Conservation (phyloP, 2,888 invertebrate species). For the Branchellion lobata region DNA sequence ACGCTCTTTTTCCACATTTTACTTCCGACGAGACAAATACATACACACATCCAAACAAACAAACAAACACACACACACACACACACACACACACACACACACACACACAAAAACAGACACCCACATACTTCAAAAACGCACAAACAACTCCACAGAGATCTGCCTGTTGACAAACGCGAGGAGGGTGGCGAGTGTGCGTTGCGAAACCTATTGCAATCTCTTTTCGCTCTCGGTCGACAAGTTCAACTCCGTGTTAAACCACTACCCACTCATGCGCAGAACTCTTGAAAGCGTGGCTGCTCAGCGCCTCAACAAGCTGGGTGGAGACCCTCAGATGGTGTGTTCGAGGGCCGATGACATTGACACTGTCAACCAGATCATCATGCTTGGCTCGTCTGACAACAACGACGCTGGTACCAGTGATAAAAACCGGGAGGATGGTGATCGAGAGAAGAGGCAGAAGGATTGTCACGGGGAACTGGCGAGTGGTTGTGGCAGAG, state of each 20-base stretch:
- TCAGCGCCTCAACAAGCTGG: slow-evolving; percentile 72
- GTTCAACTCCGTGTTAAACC: slow-evolving; percentile 94
- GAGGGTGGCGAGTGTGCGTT: slow-evolving; percentile 91
- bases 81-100: too few relatives aligned
- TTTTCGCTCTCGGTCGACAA: slow-evolving; percentile 97
- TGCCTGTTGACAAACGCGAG: slow-evolving; percentile 94
- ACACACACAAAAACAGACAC: too few relatives aligned
- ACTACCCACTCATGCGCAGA: slow-evolving; percentile 95
- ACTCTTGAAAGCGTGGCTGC: slow-evolving; percentile 99
- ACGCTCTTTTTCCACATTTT: too few relatives aligned
- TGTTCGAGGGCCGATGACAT: slow-evolving; percentile 61
- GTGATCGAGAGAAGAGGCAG: not conserved
- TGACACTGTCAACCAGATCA: slow-evolving; percentile 58
- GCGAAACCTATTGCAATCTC: slow-evolving; percentile 96
- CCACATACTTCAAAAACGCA: too few relatives aligned
- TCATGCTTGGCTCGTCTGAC: slow-evolving; percentile 51
- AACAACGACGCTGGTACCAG: not conserved
- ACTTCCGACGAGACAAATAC: too few relatives aligned
- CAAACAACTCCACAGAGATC: slow-evolving; percentile 70
- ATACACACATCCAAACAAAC: too few relatives aligned
- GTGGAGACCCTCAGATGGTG: slow-evolving; percentile 78
- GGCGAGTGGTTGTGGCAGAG: not conserved
- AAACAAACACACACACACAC: too few relatives aligned
- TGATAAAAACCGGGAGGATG: not conserved
- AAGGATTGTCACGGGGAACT: not conserved